A percentile compares a stretch with the other conserved stretches of the same genome.
Conservation (phyloP, 2,113 vertebrate genomes). For the Pelodiscus sinensis region DNA sequence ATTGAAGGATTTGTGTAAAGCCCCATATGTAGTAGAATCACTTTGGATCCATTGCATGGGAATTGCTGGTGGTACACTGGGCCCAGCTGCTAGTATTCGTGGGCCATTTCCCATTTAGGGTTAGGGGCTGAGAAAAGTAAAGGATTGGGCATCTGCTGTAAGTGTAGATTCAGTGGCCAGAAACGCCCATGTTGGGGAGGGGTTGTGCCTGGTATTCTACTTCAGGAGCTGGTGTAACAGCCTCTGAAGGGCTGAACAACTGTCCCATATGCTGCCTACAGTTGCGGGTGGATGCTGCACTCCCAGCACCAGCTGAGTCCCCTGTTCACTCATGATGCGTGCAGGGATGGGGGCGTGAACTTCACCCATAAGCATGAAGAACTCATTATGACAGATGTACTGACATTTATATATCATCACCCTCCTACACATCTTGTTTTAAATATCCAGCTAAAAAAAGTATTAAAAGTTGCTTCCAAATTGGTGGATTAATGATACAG, state of each 20-base stretch:
- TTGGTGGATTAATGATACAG: background rate
- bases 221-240: accelerated
- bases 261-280: background rate
- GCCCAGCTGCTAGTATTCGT: background rate
- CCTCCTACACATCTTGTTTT: background rate
- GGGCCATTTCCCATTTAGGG: background rate
- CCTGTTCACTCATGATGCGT: accelerated
- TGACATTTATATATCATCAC: background rate
- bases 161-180: accelerated
- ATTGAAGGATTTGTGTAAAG: background rate
- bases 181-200: accelerated
- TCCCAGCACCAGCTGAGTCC: background rate
- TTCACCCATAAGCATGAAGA: background rate
- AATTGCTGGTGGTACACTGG: background rate
- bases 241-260: background rate
- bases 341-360: background rate
- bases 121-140: background rate
- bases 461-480: background rate
- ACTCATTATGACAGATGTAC: background rate
- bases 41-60: background rate
- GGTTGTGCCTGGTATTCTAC: background rate
- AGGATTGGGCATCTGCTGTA: background rate
- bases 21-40: accelerated
- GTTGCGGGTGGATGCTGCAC: background rate
- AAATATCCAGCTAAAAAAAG: background rate